Percentiles rank a stretch among this genome's conserved stretches.
Conservation (phyloP, 1,140 invertebrate species). For the Myzus persicae region DNA sequence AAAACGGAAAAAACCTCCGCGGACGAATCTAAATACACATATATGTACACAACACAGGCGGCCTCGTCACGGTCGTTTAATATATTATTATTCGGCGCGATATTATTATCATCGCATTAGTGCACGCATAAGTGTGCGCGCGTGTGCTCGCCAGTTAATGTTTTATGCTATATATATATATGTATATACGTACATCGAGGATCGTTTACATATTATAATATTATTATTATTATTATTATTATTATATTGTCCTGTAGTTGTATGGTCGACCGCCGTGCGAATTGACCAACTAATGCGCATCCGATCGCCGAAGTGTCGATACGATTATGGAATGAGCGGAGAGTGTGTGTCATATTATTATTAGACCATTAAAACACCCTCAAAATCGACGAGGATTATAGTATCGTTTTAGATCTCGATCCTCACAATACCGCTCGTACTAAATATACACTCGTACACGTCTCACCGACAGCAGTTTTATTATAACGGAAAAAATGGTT, state of each 20-base stretch:
- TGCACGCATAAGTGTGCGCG: background rate
- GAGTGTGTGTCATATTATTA: background rate
- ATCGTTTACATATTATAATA: background rate
- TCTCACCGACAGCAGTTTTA: too few species aligned
- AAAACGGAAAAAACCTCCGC: background rate
- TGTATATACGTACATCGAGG: too few species aligned
- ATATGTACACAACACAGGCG: background rate
- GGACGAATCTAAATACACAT: background rate
- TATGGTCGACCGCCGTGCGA: background rate
- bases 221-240: background rate
- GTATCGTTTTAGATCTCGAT: too few species aligned
- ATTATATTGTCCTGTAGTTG: background rate
- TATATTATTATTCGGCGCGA: background rate
- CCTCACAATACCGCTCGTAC: too few species aligned
- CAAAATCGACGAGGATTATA: background rate
- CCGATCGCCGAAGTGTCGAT: background rate
- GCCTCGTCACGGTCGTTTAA: background rate
- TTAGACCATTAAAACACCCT: background rate
- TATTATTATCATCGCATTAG: conserved; percentile 7
- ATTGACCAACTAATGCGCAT: background rate
- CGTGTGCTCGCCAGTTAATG: background rate
- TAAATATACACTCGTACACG: too few species aligned
- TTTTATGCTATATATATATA: background rate
- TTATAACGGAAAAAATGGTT: too few species aligned
- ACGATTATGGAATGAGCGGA: background rate